Evolutionary conservation across 2,113 vertebrate species (phyloP).

Genomic region (Heliornis fulica): DNA sequence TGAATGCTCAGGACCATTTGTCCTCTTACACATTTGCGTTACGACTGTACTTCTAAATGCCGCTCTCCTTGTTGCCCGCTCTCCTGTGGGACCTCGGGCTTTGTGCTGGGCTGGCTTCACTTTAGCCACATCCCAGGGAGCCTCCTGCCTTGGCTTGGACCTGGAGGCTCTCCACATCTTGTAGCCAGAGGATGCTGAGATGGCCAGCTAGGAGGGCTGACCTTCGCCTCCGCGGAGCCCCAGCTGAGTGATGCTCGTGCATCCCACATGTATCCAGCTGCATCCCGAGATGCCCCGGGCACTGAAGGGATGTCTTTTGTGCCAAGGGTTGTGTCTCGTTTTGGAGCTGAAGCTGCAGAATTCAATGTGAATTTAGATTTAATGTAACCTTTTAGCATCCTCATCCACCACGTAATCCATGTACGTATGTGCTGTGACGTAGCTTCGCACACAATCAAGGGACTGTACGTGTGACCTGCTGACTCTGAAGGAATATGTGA

Average conservation of each 20-base stretch:
- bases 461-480: neutral
- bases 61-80: neutral
- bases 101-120: neutral
- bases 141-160: neutral
- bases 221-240: neutral
- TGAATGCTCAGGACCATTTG: neutral
- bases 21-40: neutral
- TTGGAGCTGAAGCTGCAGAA: neutral
- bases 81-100: too few species aligned
- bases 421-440: neutral
- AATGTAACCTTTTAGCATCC: neutral
- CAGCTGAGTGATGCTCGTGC: neutral
- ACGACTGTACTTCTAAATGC: neutral
- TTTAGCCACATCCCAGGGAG: neutral
- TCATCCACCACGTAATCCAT: neutral
- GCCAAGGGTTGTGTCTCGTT: neutral
- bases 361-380: neutral
- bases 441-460: neutral
- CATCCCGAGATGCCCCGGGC: neutral
- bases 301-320: neutral
- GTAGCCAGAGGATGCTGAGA: fast-evolving
- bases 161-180: too few species aligned
- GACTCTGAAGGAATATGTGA: constrained; percentile 40
- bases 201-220: neutral
- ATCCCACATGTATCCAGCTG: neutral